Conservation (phyloP, 2,797 vertebrate species). For the Florisuga fusca region DNA sequence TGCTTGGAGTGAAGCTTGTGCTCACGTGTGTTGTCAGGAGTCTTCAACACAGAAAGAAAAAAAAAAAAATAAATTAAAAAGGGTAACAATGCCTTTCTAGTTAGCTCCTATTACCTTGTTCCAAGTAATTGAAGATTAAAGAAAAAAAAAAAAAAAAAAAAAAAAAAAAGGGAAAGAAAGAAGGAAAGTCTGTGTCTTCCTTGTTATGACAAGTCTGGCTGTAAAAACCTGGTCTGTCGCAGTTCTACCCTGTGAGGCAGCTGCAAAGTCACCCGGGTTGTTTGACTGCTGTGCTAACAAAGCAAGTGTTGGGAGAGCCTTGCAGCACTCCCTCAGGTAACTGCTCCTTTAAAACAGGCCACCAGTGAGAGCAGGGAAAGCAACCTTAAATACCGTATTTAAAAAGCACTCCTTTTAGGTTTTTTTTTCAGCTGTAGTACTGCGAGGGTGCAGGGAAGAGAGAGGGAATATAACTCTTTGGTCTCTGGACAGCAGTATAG, state of each 20-base stretch:
- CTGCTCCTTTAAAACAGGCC: not conserved
- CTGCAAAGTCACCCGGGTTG: not conserved
- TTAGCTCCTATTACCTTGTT: conserved; percentile 59
- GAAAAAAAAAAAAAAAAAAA: not conserved
- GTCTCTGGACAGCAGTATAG: rapidly evolving
- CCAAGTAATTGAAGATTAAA: conserved; percentile 32
- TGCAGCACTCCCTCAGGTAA: not conserved
- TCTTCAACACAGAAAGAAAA: conserved; percentile 1
- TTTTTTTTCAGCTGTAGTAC: not conserved
- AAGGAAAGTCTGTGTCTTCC: not conserved
- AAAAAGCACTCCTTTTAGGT: not conserved
- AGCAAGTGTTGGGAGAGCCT: not conserved
- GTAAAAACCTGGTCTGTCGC: not conserved
- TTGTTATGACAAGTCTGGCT: not conserved
- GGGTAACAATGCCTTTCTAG: conserved; percentile 21
- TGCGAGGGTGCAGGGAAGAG: rapidly evolving
- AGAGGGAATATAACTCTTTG: not conserved
- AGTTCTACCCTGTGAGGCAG: not conserved
- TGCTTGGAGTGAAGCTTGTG: not conserved
- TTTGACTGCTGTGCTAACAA: not conserved
- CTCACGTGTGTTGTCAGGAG: not conserved
- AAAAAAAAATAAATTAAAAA: not conserved
- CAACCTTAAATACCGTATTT: no score
- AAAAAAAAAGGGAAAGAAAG: not conserved
- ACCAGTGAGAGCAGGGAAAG: not conserved